Percentiles rank a stretch among this genome's conserved stretches.
phyloP scores from a whole-genome alignment of 1,140 invertebrate species.

The Scaptomyza hsui region DNA sequence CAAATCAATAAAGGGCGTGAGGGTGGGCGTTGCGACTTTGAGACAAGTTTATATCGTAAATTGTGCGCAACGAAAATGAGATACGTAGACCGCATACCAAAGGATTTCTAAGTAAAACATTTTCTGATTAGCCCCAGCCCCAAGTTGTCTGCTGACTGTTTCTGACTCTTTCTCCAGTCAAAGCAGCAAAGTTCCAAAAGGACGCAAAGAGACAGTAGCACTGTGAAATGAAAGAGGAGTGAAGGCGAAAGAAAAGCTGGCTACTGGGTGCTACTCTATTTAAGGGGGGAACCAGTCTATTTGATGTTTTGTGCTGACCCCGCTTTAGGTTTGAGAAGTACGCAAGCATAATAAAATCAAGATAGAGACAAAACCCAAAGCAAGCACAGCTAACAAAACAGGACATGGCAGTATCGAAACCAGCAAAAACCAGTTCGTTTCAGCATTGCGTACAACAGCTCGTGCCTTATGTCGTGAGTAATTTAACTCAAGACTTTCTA shows the following conservation, averaged over 20 bases:
- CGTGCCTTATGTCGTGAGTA: neutral
- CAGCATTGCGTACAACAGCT: neutral
- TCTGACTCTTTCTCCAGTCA: neutral
- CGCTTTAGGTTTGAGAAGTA: conserved; percentile 74
- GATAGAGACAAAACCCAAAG: conserved; percentile 55
- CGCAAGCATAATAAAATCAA: conserved; percentile 81
- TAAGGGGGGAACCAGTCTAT: conserved; percentile 50
- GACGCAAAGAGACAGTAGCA: conserved; percentile 11
- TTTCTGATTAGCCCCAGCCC: conserved; percentile 68
- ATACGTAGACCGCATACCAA: conserved; percentile 79
- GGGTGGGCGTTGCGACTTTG: conserved; percentile 6
- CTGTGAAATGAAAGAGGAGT: neutral
- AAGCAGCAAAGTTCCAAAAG: conserved; percentile 6
- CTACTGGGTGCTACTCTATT: conserved; percentile 3
- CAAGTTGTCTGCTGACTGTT: conserved; percentile 23
- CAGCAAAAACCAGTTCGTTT: neutral
- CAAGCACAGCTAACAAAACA: conserved; percentile 11
- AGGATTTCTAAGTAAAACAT: conserved; percentile 81
- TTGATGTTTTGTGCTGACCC: conserved; percentile 79
- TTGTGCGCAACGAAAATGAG: conserved; percentile 80
- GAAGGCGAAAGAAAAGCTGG: neutral
- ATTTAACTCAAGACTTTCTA: too few species aligned
- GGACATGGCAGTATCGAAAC: conserved; percentile 6
- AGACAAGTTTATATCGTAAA: conserved; percentile 73
- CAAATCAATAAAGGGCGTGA: conserved; percentile 51